Percentiles rank a stretch among this genome's conserved stretches.
phyloP scores from a whole-genome alignment of 2,888 invertebrate genomes.

The Andrena minutula region DNA sequence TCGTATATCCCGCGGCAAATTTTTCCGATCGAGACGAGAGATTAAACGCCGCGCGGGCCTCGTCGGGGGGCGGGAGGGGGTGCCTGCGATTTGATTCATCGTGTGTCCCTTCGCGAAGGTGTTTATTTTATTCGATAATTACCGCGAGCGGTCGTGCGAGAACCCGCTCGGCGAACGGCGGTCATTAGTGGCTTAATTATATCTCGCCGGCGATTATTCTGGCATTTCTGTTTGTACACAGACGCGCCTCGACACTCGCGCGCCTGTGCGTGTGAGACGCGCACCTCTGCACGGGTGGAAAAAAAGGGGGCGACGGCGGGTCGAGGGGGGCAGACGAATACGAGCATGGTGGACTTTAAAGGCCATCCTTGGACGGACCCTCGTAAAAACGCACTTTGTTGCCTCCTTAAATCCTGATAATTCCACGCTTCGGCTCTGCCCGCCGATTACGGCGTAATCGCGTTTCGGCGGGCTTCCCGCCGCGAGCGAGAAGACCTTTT shows the following conservation, averaged over 20 bases:
- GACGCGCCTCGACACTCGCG: not conserved
- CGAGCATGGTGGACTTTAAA: conserved; percentile 72
- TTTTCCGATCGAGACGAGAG: conserved; percentile 37
- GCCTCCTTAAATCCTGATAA: conserved; percentile 77
- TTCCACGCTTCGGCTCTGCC: conserved; percentile 75
- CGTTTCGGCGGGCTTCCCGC: conserved; percentile 74
- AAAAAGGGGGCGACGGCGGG: conserved; percentile 5
- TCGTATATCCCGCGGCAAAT: conserved; percentile 31
- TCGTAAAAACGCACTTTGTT: conserved; percentile 77
- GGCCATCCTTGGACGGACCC: conserved; percentile 75
- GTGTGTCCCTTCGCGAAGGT: conserved; percentile 67
- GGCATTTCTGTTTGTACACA: conserved; percentile 69
- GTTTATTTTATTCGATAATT: conserved; percentile 80
- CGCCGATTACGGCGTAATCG: conserved; percentile 75
- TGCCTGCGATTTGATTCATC: conserved; percentile 66
- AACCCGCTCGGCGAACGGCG: conserved; percentile 64
- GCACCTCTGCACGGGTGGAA: not conserved
- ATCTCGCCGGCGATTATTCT: conserved; percentile 77
- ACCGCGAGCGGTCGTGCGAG: conserved; percentile 61
- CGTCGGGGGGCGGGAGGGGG: not conserved
- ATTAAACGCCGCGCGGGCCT: conserved; percentile 30
- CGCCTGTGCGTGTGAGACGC: not conserved
- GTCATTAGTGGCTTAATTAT: conserved; percentile 81
- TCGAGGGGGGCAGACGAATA: conserved; percentile 39
- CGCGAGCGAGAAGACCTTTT: conserved; percentile 67